phyloP scores from a whole-genome alignment of 2,888 invertebrate species.

The Drosophila neonasuta region DNA sequence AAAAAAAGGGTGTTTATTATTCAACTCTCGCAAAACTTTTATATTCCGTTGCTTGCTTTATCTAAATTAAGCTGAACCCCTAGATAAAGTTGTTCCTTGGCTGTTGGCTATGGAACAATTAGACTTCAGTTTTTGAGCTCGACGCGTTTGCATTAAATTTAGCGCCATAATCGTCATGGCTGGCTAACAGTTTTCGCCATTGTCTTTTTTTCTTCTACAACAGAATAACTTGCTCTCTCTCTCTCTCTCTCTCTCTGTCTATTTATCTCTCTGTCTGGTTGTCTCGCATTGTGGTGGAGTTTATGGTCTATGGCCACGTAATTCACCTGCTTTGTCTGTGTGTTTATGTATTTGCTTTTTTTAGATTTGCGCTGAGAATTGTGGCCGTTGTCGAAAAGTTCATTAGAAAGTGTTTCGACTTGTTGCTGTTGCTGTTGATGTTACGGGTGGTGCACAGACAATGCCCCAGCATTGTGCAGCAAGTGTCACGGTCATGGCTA shows the following conservation, averaged over 20 bases:
- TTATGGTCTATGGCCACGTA: conserved; percentile 74
- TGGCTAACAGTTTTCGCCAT: conserved; percentile 74
- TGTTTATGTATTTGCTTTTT: conserved; percentile 60
- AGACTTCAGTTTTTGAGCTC: conserved; percentile 34
- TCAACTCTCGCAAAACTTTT: background rate
- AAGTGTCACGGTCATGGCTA: conserved; percentile 65
- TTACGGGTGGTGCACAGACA: conserved; percentile 59
- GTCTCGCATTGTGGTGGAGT: conserved; percentile 39
- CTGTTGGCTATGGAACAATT: conserved; percentile 17
- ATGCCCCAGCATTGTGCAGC: conserved; percentile 47
- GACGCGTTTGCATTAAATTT: conserved; percentile 53
- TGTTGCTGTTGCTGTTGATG: conserved; percentile 35
- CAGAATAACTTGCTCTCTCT: conserved; percentile 7
- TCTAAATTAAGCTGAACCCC: conserved; percentile 27
- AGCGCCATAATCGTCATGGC: conserved; percentile 64
- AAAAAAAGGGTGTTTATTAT: conserved; percentile 1
- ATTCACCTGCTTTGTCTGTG: conserved; percentile 65
- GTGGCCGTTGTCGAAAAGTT: conserved; percentile 65
- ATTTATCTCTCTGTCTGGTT: background rate
- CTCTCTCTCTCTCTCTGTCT: conserved; percentile 7
- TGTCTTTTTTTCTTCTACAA: conserved; percentile 37
- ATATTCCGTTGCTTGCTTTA: background rate
- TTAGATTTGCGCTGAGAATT: conserved; percentile 64
- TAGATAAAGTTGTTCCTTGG: conserved; percentile 21
- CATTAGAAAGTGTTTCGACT: conserved; percentile 70